These are phyloP conservation scores for Sylvilagus floridanus DNA, from an alignment of 2,797 vertebrate species.

Conservation along the genomic window DNA sequence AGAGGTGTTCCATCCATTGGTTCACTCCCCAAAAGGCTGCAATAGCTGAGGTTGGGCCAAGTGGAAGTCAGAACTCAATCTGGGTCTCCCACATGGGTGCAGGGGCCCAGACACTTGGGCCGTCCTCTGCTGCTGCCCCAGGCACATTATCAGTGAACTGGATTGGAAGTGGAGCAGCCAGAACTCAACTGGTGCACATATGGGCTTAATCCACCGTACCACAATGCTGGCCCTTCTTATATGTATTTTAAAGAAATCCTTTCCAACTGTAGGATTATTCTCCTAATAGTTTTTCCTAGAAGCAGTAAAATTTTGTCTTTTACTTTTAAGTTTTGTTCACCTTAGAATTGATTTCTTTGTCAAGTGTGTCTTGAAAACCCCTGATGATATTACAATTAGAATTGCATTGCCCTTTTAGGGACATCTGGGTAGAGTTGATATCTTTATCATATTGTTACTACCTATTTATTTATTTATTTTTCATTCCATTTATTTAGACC, in stretches of 20 bases:
- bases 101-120: too few relatives aligned
- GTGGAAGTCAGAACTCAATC: too few relatives aligned
- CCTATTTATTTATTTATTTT: background rate
- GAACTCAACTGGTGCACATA: too few relatives aligned
- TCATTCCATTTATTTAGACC: background rate
- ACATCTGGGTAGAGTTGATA: background rate
- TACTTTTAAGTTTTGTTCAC: background rate
- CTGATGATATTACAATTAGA: slow-evolving; percentile 3
- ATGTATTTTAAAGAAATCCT: slow-evolving; percentile 10
- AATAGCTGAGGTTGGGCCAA: too few relatives aligned
- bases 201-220: too few relatives aligned
- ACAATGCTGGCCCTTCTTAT: background rate
- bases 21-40: too few relatives aligned
- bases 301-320: background rate
- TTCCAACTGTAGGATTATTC: background rate
- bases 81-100: too few relatives aligned
- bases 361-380: background rate
- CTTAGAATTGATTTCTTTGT: background rate
- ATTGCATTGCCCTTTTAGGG: background rate
- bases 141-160: too few relatives aligned
- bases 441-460: background rate
- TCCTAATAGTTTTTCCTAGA: background rate
- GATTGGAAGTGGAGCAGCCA: too few relatives aligned
- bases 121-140: too few relatives aligned
- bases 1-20: too few relatives aligned